Conservation (phyloP, 1,140 invertebrate genomes). For the Sinella curviseta region DNA sequence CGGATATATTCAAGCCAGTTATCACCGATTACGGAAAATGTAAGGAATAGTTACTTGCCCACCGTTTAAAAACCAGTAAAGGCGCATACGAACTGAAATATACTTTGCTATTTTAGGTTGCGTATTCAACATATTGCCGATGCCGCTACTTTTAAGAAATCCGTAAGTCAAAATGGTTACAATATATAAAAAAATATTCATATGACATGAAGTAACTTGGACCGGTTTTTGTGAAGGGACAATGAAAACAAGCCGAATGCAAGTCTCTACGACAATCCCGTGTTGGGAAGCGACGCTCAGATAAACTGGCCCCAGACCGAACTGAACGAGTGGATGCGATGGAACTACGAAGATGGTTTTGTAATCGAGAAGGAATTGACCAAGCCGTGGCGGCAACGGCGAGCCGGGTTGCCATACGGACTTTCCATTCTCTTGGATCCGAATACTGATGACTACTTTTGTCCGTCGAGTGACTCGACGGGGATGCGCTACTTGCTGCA, state of each 20-base stretch:
- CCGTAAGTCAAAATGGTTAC: background rate
- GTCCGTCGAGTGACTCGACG: background rate
- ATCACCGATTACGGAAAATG: conserved; percentile 38
- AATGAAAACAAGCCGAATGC: background rate
- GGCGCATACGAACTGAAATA: too few species aligned
- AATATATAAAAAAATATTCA: background rate
- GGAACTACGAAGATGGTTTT: conserved; percentile 29
- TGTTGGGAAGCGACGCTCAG: background rate
- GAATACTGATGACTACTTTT: conserved; percentile 24
- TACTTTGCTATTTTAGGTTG: conserved; percentile 9
- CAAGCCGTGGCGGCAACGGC: conserved; percentile 19
- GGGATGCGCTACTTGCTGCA: background rate
- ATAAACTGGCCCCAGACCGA: background rate
- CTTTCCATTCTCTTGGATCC: conserved; percentile 36
- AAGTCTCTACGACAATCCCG: background rate
- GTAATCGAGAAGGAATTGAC: background rate
- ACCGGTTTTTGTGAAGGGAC: background rate
- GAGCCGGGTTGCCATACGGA: conserved; percentile 31
- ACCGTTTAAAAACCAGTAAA: too few species aligned
- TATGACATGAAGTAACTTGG: background rate
- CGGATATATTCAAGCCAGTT: conserved; percentile 31
- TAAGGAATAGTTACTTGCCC: background rate
- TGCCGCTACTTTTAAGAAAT: background rate
- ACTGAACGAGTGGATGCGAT: conserved; percentile 8
- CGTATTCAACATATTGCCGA: conserved; percentile 37